Evolutionary conservation across 2,113 vertebrate genomes (phyloP).

Genomic region (Otus sunia): DNA sequence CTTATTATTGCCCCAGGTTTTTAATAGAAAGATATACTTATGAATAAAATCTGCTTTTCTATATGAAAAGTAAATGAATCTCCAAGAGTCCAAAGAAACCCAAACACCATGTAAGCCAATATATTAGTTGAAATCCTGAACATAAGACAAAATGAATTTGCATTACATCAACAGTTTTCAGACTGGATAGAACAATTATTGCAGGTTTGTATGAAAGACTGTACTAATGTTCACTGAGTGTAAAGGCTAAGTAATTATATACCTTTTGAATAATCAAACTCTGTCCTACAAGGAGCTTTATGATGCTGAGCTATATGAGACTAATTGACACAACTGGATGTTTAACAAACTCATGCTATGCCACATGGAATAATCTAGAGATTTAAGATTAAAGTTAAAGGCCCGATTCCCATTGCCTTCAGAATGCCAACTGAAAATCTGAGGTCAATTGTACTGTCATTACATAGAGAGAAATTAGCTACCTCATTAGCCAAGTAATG

Average conservation of each 20-base stretch:
- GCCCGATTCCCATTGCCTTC: not conserved
- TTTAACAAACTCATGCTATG: not conserved
- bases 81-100: not conserved
- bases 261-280: not conserved
- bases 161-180: not conserved
- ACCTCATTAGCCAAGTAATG: constrained; percentile 56
- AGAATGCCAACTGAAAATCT: not conserved
- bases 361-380: not conserved
- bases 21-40: not conserved
- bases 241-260: not conserved
- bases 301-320: not conserved
- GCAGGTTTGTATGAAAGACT: not conserved
- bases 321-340: not conserved
- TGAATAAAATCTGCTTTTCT: not conserved
- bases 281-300: not conserved
- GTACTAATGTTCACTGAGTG: not conserved
- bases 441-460: constrained; percentile 36
- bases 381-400: constrained; percentile 16
- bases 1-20: not conserved
- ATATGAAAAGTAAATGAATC: not conserved
- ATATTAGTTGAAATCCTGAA: not conserved
- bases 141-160: not conserved
- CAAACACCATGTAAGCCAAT: not conserved
- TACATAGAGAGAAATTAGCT: constrained; percentile 39
- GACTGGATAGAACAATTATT: not conserved